phyloP scores from a whole-genome alignment of 1,140 invertebrate genomes.

The Papilio machaon region DNA sequence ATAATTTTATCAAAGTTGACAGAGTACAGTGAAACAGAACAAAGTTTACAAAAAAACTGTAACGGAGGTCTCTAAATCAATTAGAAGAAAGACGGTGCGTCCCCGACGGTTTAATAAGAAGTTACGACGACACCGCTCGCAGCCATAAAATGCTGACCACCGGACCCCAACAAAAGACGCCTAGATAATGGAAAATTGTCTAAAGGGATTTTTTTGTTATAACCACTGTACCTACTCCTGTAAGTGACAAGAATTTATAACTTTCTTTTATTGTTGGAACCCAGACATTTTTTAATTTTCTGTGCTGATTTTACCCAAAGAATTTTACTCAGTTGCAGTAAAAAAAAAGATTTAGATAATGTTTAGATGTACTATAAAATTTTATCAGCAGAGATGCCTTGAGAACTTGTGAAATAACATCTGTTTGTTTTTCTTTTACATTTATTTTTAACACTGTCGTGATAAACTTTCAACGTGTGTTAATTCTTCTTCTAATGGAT shows the following conservation, averaged over 20 bases:
- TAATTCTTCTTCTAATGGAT: too few relatives aligned
- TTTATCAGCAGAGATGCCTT: neutral
- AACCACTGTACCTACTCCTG: slow-evolving; percentile 64
- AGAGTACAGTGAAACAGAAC: neutral
- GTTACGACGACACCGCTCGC: slow-evolving; percentile 63
- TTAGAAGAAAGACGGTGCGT: slow-evolving; percentile 67
- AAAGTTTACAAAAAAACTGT: slow-evolving; percentile 53
- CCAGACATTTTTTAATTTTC: slow-evolving; percentile 29
- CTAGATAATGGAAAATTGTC: slow-evolving; percentile 76
- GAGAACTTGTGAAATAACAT: too few relatives aligned
- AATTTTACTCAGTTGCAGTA: neutral
- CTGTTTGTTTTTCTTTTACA: too few relatives aligned
- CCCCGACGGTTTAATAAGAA: slow-evolving; percentile 74
- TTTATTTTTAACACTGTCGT: too few relatives aligned
- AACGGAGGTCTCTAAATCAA: slow-evolving; percentile 69
- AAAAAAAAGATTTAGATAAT: slow-evolving; percentile 2
- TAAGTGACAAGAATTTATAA: slow-evolving; percentile 64
- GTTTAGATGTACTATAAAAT: neutral
- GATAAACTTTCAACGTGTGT: too few relatives aligned
- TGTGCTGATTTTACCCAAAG: neutral
- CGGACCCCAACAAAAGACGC: slow-evolving; percentile 62
- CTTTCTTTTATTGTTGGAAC: slow-evolving; percentile 58
- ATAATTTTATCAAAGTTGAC: neutral
- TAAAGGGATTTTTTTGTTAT: slow-evolving; percentile 74
- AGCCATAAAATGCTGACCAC: slow-evolving; percentile 72